Conservation (phyloP, 2,113 vertebrate species). For the Hippocampus barbouri region DNA sequence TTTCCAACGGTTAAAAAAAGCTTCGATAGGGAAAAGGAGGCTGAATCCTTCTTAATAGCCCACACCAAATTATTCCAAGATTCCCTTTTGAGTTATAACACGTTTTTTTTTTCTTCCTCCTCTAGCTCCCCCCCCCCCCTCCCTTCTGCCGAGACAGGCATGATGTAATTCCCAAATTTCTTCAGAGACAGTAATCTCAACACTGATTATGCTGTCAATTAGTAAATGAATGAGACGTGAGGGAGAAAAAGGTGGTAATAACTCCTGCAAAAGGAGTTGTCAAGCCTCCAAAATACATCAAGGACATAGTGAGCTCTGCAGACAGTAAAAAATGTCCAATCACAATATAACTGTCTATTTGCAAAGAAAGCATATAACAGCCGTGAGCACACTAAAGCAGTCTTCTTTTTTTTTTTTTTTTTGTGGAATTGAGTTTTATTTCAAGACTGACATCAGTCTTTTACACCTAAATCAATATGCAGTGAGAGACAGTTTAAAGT, state of each 20-base stretch:
- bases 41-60: conserved; percentile 58
- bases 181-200: conserved; percentile 58
- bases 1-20: conserved; percentile 64
- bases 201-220: conserved; percentile 69
- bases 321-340: conserved; percentile 55
- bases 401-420: conserved; percentile 30
- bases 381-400: conserved; percentile 35
- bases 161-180: conserved; percentile 69
- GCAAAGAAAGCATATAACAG: conserved; percentile 29
- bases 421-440: conserved; percentile 19
- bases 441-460: conserved; percentile 19
- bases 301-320: conserved; percentile 53
- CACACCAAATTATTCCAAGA: conserved; percentile 55
- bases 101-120: conserved; percentile 7
- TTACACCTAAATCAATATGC: conserved; percentile 16
- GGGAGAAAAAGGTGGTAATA: conserved; percentile 42
- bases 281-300: conserved; percentile 67
- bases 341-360: conserved; percentile 56
- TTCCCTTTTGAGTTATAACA: conserved; percentile 56
- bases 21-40: conserved; percentile 52
- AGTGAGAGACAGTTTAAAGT: conserved; percentile 5
- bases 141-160: conserved; percentile 43
- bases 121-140: not conserved
- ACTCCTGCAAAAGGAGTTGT: conserved; percentile 57
- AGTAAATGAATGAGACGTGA: conserved; percentile 61